Evolutionary conservation across 2,888 invertebrate species (phyloP), one percentile per base, ranked within the genome.

Genomic region (Arrhopalites spinosus): DNA sequence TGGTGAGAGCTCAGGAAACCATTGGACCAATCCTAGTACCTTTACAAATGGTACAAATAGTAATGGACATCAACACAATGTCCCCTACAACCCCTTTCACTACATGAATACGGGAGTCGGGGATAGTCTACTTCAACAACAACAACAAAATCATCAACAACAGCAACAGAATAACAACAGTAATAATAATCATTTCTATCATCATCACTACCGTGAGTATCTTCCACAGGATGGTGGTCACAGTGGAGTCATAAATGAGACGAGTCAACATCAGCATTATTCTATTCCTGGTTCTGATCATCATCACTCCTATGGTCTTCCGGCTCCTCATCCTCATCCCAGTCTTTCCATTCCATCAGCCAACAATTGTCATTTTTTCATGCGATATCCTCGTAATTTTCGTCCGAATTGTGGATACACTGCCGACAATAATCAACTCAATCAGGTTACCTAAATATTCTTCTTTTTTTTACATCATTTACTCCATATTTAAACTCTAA

Each of bases 251-350:
- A n/a, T n/a, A n/a, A 25, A 50, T 11, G 69, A 50, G 61, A 64
- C 73, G 25, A 47, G 71, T n/a, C 77, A 74, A 59, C 74, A 69
- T 43, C 78, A 78, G 29, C 75, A 75, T 27, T 74, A 73, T 36
- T 72, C 64, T 25, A 50, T 64, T 43, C 72, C 63, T 72, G 72
- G 72, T 17, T 45, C 79, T 53, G 80, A 81, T 77, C 80, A 81
- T 77, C 80, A 81, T 74, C 76, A 80, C 63, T 79, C 78, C 73
- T 80, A 80, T 56, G 81, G 81, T 29, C 75, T 81, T n/a, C 81
- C 81, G 0, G 27, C 64, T 27, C 75, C 75, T 17, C 70, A 70
- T 36, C 53, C 66, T 1, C n/a, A n/a, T n/a, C n/a, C n/a, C n/a
- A n/a, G n/a, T n/a, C n/a, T n/a, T n/a, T n/a, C 27, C 67, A 29